Conservation (phyloP, 64 coral and sea anemone genomes). For the Hydrozoanthus tunicans region DNA sequence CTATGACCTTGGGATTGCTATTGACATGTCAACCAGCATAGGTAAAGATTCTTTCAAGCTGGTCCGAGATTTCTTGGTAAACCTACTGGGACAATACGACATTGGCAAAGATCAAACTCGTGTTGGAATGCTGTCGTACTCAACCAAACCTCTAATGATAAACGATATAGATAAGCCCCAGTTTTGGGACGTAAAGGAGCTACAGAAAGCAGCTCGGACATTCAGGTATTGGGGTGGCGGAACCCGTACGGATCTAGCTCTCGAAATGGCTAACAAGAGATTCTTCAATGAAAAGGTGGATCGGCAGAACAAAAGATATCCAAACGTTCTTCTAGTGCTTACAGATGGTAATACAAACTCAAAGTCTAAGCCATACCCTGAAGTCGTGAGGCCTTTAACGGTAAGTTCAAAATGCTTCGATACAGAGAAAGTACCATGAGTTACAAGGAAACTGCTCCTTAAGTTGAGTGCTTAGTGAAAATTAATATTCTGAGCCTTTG, state of each 20-base stretch:
- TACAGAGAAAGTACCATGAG: too few species aligned
- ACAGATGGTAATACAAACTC: constrained; percentile 37
- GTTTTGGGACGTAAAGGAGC: not conserved
- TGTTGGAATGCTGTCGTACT: constrained; percentile 31
- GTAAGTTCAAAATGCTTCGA: not conserved
- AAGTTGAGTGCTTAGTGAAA: too few species aligned
- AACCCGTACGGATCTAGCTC: constrained; percentile 17
- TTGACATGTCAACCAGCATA: constrained; percentile 55
- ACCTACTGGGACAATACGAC: not conserved
- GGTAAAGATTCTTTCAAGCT: constrained; percentile 6
- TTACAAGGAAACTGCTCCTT: too few species aligned
- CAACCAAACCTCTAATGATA: not conserved
- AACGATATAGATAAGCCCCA: not conserved
- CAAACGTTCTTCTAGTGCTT: constrained; percentile 12
- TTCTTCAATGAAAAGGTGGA: not conserved
- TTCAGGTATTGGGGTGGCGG: constrained; percentile 1
- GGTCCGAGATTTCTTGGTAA: constrained; percentile 1
- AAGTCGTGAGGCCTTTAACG: constrained; percentile 18
- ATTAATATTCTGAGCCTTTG: too few species aligned
- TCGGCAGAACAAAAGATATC: not conserved
- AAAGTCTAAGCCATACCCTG: not conserved
- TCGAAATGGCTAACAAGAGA: constrained; percentile 25
- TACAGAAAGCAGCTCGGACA: not conserved
- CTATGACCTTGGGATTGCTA: constrained; percentile 24
- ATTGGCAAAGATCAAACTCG: not conserved